These are phyloP conservation scores for Tenodera sinensis DNA, from an alignment of 2,888 invertebrate species.

Conservation along the genomic window DNA sequence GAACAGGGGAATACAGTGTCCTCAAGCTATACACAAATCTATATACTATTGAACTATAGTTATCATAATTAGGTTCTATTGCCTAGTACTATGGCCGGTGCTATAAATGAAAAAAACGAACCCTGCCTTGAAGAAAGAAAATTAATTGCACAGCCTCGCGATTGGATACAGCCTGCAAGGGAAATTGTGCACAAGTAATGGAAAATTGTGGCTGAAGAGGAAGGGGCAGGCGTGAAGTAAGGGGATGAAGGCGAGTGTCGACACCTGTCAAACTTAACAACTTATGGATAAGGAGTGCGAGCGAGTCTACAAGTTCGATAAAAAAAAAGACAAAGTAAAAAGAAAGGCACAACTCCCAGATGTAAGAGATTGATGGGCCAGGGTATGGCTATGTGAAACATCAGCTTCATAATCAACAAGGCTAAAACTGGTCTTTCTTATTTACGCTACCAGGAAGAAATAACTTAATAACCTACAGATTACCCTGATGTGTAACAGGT, in stretches of 20 bases:
- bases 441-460: too few species aligned
- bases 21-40: too few species aligned
- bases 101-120: background rate
- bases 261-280: slow-evolving; percentile 27
- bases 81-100: background rate
- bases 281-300: background rate
- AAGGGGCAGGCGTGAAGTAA: background rate
- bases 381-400: too few species aligned
- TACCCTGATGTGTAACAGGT: too few species aligned
- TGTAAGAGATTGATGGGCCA: background rate
- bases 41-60: too few species aligned
- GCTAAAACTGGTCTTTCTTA: too few species aligned
- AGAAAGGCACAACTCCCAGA: background rate
- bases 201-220: background rate
- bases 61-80: too few species aligned
- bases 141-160: background rate
- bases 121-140: background rate
- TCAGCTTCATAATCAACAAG: background rate
- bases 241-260: background rate
- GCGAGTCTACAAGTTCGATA: background rate
- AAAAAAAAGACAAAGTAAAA: background rate
- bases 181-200: background rate
- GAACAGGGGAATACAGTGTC: too few species aligned
- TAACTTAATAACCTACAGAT: too few species aligned
- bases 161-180: background rate